Evolutionary conservation across 2,113 vertebrate species (phyloP).

Genomic region (Tragelaphus scriptus): DNA sequence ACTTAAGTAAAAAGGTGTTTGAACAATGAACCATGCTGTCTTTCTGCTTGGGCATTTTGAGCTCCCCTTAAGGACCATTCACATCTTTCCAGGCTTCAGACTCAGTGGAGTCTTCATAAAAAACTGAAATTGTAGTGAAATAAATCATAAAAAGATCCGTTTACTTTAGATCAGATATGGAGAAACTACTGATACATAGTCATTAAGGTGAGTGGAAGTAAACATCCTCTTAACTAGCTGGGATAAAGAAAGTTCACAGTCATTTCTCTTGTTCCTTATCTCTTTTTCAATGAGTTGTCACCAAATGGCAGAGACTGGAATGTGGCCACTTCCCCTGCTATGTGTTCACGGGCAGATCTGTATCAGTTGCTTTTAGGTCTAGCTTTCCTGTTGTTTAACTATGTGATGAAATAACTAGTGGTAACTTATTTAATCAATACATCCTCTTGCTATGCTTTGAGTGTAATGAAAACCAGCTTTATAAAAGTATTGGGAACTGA

Average conservation of each 20-base stretch:
- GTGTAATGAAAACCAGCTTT: not conserved
- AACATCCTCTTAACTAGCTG: slow-evolving; percentile 59
- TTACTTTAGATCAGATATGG: slow-evolving; percentile 68
- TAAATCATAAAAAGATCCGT: slow-evolving; percentile 64
- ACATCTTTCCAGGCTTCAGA: slow-evolving; percentile 57
- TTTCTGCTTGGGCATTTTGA: slow-evolving; percentile 50
- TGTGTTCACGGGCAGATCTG: not conserved
- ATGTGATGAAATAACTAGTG: not conserved
- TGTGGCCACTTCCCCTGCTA: not conserved
- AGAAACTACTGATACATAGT: slow-evolving; percentile 60
- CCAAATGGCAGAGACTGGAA: slow-evolving; percentile 28
- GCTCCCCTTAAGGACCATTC: slow-evolving; percentile 50
- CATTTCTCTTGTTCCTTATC: slow-evolving; percentile 73
- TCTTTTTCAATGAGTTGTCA: slow-evolving; percentile 43
- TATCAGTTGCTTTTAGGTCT: not conserved
- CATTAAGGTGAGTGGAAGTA: slow-evolving; percentile 66
- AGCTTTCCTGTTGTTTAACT: slow-evolving; percentile 6
- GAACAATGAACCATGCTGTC: slow-evolving; percentile 45
- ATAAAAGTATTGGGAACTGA: not conserved
- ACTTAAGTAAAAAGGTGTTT: slow-evolving; percentile 34
- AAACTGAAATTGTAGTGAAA: slow-evolving; percentile 58
- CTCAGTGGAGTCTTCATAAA: slow-evolving; percentile 65
- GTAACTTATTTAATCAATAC: slow-evolving; percentile 47
- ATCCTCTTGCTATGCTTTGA: slow-evolving; percentile 11
- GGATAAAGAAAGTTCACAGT: slow-evolving; percentile 67